phyloP scores from a whole-genome alignment of 1,140 invertebrate species.

The Monomorium pharaonis region DNA sequence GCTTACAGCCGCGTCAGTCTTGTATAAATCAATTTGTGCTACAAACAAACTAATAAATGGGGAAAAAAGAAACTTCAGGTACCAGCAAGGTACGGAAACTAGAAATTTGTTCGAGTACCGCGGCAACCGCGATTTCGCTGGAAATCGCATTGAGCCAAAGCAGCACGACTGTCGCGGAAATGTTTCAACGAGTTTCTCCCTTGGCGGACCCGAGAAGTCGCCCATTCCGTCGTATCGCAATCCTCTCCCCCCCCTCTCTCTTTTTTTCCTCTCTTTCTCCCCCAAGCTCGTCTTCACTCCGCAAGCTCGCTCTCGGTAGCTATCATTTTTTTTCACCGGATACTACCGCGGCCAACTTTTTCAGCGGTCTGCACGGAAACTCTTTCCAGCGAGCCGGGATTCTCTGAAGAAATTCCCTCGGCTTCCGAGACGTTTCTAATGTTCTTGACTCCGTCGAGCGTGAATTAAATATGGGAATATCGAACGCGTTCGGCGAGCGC shows the following conservation, averaged over 20 bases:
- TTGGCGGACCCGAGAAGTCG: constrained; percentile 48
- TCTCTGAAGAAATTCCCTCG: constrained; percentile 48
- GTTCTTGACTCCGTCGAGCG: constrained; percentile 65
- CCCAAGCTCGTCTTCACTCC: constrained; percentile 49
- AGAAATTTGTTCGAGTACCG: constrained; percentile 32
- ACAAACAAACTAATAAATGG: constrained; percentile 2
- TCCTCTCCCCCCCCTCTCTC: neutral
- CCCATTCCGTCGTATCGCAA: constrained; percentile 32
- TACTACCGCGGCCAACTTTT: constrained; percentile 60
- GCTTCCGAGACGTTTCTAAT: constrained; percentile 65
- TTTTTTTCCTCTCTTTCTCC: no score
- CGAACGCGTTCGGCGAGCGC: neutral
- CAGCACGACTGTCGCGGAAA: constrained; percentile 46
- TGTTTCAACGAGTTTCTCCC: constrained; percentile 57
- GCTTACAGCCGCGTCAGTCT: neutral
- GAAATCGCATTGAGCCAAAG: constrained; percentile 45
- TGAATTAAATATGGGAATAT: constrained; percentile 69
- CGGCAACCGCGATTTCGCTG: constrained; percentile 45
- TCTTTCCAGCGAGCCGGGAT: constrained; percentile 51
- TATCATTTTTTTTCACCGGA: constrained; percentile 59
- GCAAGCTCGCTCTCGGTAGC: constrained; percentile 35
- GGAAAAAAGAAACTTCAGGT: constrained; percentile 4
- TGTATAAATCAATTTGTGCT: constrained; percentile 17
- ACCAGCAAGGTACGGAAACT: constrained; percentile 26
- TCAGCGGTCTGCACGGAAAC: constrained; percentile 52